Conservation (phyloP, 2,888 invertebrate species). For the Esperia sulphurella region DNA sequence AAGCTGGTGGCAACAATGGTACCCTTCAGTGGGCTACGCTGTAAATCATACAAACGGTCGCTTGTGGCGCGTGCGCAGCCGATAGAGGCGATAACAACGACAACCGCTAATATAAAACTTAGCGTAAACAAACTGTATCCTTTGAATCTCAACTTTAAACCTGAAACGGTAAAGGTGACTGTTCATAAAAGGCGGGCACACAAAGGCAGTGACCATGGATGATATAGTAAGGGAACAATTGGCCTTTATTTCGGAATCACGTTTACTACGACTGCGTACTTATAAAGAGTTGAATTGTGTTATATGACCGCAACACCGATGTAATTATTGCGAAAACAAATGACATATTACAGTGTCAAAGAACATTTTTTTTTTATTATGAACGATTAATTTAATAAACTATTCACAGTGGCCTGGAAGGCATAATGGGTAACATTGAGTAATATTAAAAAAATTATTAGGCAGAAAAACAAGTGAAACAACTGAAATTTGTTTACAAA, state of each 20-base stretch:
- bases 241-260: slow-evolving; percentile 48
- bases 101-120: slow-evolving; percentile 6
- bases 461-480: slow-evolving; percentile 1
- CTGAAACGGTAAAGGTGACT: slow-evolving; percentile 26
- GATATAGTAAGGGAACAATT: slow-evolving; percentile 46
- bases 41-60: slow-evolving; percentile 68
- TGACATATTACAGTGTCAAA: neutral
- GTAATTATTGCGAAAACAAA: neutral
- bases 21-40: slow-evolving; percentile 53
- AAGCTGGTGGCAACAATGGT: slow-evolving; percentile 53
- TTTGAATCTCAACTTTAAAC: slow-evolving; percentile 29
- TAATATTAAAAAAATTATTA: neutral
- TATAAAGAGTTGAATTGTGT: neutral
- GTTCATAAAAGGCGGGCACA: slow-evolving; percentile 6
- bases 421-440: neutral
- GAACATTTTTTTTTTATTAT: too few relatives aligned
- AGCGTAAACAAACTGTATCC: slow-evolving; percentile 3
- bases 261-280: slow-evolving; percentile 32
- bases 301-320: neutral
- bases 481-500: slow-evolving; percentile 7
- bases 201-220: slow-evolving; percentile 29
- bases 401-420: slow-evolving; percentile 1
- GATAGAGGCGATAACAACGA: slow-evolving; percentile 42
- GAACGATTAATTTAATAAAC: neutral
- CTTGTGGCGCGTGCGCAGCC: slow-evolving; percentile 67